Conservation (phyloP, 2,888 invertebrate species). For the Arge pagana region DNA sequence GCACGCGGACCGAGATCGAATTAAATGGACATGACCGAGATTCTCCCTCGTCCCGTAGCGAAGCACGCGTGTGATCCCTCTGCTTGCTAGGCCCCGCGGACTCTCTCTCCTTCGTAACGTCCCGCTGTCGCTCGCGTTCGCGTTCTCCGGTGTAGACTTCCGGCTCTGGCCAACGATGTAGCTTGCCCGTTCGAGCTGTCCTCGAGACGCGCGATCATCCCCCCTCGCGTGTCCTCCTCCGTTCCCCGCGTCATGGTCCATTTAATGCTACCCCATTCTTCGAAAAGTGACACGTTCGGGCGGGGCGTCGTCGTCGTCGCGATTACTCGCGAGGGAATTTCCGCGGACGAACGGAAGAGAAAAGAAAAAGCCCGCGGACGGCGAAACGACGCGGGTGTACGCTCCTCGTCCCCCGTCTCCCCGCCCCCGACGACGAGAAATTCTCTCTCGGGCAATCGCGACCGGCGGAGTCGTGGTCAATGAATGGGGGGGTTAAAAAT, state of each 20-base stretch:
- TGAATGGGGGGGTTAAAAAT: constrained; percentile 29
- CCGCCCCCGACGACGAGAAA: too few relatives aligned
- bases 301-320: too few relatives aligned
- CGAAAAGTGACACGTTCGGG: too few relatives aligned
- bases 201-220: too few relatives aligned
- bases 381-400: too few relatives aligned
- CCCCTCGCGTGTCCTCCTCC: constrained; percentile 19
- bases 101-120: constrained; percentile 24
- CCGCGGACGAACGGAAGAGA: too few relatives aligned
- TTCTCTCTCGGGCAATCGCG: background rate
- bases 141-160: too few relatives aligned
- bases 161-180: too few relatives aligned
- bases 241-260: constrained; percentile 51
- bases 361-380: too few relatives aligned
- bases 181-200: too few relatives aligned
- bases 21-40: constrained; percentile 57
- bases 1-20: too few relatives aligned
- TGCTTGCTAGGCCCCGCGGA: constrained; percentile 12
- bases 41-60: constrained; percentile 44
- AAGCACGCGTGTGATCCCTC: constrained; percentile 31
- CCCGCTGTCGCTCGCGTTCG: constrained; percentile 28
- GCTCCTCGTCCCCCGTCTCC: constrained; percentile 26
- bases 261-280: constrained; percentile 55
- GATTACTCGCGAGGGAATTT: too few relatives aligned
- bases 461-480: constrained; percentile 4